Evolutionary conservation across 1,140 invertebrate species (phyloP).

Genomic region (Hycleus cichorii): DNA sequence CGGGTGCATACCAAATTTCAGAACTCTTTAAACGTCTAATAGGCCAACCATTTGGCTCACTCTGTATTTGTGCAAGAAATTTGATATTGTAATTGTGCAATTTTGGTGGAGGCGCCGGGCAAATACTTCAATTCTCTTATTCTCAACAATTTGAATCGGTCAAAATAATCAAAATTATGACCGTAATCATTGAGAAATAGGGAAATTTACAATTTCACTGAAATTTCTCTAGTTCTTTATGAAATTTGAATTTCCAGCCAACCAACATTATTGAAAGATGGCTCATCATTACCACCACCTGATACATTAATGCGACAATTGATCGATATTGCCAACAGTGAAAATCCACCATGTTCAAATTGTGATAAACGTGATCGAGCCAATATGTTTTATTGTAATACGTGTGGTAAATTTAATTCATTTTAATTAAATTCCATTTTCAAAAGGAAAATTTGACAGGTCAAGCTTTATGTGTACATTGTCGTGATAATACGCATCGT

Average conservation of each 20-base stretch:
- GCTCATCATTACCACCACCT: conserved; percentile 49
- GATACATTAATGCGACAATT: conserved; percentile 58
- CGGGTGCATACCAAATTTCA: too few species aligned
- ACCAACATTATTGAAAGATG: conserved; percentile 53
- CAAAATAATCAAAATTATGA: too few species aligned
- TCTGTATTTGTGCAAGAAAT: too few species aligned
- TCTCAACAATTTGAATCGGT: too few species aligned
- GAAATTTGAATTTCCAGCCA: conserved; percentile 42
- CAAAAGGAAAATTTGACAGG: conserved; percentile 42
- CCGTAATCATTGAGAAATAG: too few species aligned
- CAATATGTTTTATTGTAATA: conserved; percentile 63
- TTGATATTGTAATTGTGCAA: too few species aligned
- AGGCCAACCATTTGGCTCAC: too few species aligned
- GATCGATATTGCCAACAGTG: conserved; percentile 56
- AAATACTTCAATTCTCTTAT: too few species aligned
- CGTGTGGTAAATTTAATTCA: conserved; percentile 47
- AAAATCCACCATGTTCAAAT: conserved; percentile 63
- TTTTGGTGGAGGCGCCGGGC: too few species aligned
- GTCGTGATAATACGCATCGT: conserved; percentile 61
- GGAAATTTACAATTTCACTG: not conserved
- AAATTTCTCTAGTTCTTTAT: not conserved
- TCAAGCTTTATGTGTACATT: conserved; percentile 60
- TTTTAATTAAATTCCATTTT: not conserved
- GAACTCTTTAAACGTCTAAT: too few species aligned
- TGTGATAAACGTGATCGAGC: conserved; percentile 59